Base-by-base conservation (phyloP, 1,140 invertebrate genomes). In the Antheraea pernyi region DNA sequence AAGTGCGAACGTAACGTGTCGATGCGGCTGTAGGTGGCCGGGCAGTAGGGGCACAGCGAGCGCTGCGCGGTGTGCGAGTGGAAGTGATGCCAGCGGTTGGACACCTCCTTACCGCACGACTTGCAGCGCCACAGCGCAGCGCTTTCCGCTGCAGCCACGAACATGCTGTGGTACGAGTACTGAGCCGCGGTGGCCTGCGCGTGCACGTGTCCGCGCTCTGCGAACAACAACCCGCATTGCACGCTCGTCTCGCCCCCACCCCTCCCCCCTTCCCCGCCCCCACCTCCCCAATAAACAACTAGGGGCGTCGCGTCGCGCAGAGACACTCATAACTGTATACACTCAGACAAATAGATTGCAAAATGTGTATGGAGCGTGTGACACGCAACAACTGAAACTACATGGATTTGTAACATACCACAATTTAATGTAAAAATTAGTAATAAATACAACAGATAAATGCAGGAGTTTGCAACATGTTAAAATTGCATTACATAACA, bases 21-120 rank as follows among this genome's bases (percentile, higher is more conserved):
- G 82, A 97, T 96, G 84, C 97, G 95, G 92, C 96, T 97, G 93
- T 97, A 97, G 60, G 96, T 96, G 77, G 96, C 96, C 70, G 96
- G 95, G 92, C 97, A 97, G 88, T 97, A 96, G 46, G 96, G 96
- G 87, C 97, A 97, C 78, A 94, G 94, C 72, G 95, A 97, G 74
- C 96, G 93, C 89, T 96, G 95, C 63, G 95, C 94, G 58, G 95
- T 96, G 88, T 97, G 97, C 74, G 96, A 96, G 91, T 97, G 96
- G 92, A 95, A 96, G 92, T 97, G 96, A 91, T 97, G 97, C 96
- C 97, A 97, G 81, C 96, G 93, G 91, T 97, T 97, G 84, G 96
- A 96, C 68, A 97, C 96, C 92, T 96, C 95, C 93, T 97, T 97
- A 81, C 95, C 95, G 91, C 97, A 97, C 19, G 95, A 94, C 76